Percentiles rank a stretch among this genome's conserved stretches.
Conservation (phyloP, 2,888 invertebrate species). For the Eilema caniola region DNA sequence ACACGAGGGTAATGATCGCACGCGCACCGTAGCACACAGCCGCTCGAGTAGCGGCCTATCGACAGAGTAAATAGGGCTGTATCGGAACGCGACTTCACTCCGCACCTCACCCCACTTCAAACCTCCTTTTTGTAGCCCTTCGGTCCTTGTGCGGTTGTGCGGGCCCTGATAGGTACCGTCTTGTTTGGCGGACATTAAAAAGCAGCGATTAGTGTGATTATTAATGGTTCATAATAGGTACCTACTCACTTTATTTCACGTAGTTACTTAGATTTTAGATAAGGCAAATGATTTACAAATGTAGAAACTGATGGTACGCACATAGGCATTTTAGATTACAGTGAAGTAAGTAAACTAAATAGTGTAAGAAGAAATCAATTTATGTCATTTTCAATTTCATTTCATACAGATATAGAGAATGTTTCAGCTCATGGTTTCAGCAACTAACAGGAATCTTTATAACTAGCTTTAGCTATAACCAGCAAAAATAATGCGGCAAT, state of each 20-base stretch:
- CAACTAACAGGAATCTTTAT: too few species aligned
- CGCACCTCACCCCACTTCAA: constrained; percentile 62
- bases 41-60: constrained; percentile 73
- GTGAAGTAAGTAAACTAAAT: neutral
- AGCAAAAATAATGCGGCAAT: too few species aligned
- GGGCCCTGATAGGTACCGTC: constrained; percentile 27
- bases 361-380: neutral
- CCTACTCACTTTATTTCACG: neutral
- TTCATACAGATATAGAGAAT: too few species aligned
- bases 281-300: neutral
- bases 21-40: constrained; percentile 65
- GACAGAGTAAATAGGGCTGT: constrained; percentile 65
- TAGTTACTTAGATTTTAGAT: neutral
- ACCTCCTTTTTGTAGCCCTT: constrained; percentile 53
- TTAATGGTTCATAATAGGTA: neutral
- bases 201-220: neutral
- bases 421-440: too few species aligned
- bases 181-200: constrained; percentile 2
- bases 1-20: constrained; percentile 46
- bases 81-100: constrained; percentile 66
- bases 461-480: too few species aligned
- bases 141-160: constrained; percentile 47
- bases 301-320: neutral
- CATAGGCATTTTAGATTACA: neutral
- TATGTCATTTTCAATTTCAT: too few species aligned